Base-by-base conservation (phyloP, 2,113 vertebrate species). In the Phainopepla nitens region DNA sequence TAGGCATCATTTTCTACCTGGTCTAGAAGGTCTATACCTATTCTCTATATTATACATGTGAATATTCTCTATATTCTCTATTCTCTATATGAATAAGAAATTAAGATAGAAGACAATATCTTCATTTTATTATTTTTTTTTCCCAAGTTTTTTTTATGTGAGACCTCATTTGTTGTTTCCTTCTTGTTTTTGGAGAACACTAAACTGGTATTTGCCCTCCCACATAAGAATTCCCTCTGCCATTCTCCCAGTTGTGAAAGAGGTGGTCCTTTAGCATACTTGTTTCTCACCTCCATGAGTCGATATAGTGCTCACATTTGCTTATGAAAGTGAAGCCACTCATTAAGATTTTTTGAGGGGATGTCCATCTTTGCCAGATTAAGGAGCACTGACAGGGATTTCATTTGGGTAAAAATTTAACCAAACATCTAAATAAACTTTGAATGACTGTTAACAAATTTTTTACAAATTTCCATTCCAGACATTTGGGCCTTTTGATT, bases 271-370 rank as follows among this genome's bases (percentile, higher is more conserved):
- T 70, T 27, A 51, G 7, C 22, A 41, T 12, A 42, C 9, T 33
- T 42, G 14, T n/a, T 82, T 86, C 47, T 93, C 35, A 39, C 4
- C 4, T 78, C 13, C 16, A 17, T 11, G 12, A n/a, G 5, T 25
- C 53, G 15, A 49, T 42, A 23, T 0, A 4, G 9, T 6, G 8
- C 15, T 70, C 6, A 25, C 0, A 0, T 39, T 41, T 44, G 4
- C 21, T 51, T 56, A 29, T 44, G n/a, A 44, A 78, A 64, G 4
- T 1, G 1, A 22, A 47, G 17, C 36, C 0, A 7, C 6, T 31
- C 60, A n/a, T 21, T 12, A 5, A 3, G 1, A 0, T 9, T 90
- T 82, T 80, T 64, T 77, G 33, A 70, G 25, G 9, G 23, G 8
- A 1, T 47, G 6, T 39, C 9, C 31, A 5, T 29, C 44, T 84